These are phyloP conservation scores for Sisyra nigra DNA, from an alignment of 2,888 invertebrate species.

Conservation along the genomic window DNA sequence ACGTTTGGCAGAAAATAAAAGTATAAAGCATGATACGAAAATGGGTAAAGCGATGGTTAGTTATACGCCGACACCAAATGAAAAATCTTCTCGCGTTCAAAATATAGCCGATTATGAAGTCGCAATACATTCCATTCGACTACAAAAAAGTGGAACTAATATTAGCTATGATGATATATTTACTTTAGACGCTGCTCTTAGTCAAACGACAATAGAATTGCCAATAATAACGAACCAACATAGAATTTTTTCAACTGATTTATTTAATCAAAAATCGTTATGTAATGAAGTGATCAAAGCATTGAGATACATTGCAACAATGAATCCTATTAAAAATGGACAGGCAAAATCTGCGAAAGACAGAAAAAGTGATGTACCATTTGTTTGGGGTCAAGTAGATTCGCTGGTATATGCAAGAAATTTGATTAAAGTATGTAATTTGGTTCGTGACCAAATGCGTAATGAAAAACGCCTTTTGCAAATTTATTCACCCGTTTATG, in stretches of 20 bases:
- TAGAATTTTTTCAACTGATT: slow-evolving; percentile 30
- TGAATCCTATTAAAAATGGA: slow-evolving; percentile 11
- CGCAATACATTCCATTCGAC: slow-evolving; percentile 38
- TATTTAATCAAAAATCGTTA: slow-evolving; percentile 34
- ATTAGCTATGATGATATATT: slow-evolving; percentile 32
- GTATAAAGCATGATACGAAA: not conserved
- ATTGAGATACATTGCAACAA: slow-evolving; percentile 28
- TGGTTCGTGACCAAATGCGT: slow-evolving; percentile 30
- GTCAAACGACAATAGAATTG: slow-evolving; percentile 6
- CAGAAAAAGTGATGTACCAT: not conserved
- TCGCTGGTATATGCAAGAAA: slow-evolving; percentile 28
- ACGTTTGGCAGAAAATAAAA: slow-evolving; percentile 7
- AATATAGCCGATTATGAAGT: slow-evolving; percentile 26
- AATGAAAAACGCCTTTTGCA: slow-evolving; percentile 34
- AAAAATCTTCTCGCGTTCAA: not conserved
- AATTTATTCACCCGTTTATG: slow-evolving; percentile 36
- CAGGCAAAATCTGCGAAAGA: slow-evolving; percentile 1
- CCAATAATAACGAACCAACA: slow-evolving; percentile 15
- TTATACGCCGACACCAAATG: not conserved
- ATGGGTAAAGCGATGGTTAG: not conserved
- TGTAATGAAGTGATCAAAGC: slow-evolving; percentile 39
- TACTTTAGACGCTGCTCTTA: slow-evolving; percentile 1
- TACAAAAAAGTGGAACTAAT: slow-evolving; percentile 35
- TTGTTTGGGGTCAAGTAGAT: slow-evolving; percentile 21
- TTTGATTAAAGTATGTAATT: slow-evolving; percentile 32